Base-by-base conservation (phyloP, 2,888 invertebrate genomes). In the Amiota communis region DNA sequence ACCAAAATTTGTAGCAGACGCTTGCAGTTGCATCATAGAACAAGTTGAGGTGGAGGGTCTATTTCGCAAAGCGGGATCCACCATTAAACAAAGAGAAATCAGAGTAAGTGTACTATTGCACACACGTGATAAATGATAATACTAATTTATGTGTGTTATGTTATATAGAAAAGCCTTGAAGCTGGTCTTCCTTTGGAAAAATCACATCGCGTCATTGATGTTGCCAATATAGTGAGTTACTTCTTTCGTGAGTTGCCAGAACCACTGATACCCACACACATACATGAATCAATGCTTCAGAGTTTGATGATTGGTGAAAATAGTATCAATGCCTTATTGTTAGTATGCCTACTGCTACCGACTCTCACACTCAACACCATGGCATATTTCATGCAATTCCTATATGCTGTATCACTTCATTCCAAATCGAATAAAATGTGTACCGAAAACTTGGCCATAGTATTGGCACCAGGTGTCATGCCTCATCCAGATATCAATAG, bases 11-110 rank as follows among this genome's bases (percentile, higher is more conserved):
- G 92, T 96, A 1, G 92, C 93, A 80, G 93, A 94, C 86, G 92
- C 94, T 85, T 94, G 95, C 81, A 91, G 92, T 71, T 93, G 92
- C 81, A 92, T 96, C 70, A 90, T 93, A 77, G 91, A 92, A 63
- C 92, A 94, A 89, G 92, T 94, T 47, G 92, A 92, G 72, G 93
- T 94, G 20, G 97, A 97, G 87, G 97, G 97, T 0, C 90, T 97
- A 67, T 97, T 97, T 88, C 92, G 97, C 9, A 97, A 96, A 91
- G 96, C 96, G 67, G 97, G 97, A 13, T 96, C 96, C 1, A 93
- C 95, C 81, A 91, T 93, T 53, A 92, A 97, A 76, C 96, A 96
- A 89, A 94, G 94, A 86, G 96, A 96, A 88, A 92, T 97, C 23
- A 94, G 94, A 90, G 94, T 95, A 88, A 85, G 89, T 74, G 20